Conservation (phyloP, 2,888 invertebrate species). For the Coenonympha arcania region DNA sequence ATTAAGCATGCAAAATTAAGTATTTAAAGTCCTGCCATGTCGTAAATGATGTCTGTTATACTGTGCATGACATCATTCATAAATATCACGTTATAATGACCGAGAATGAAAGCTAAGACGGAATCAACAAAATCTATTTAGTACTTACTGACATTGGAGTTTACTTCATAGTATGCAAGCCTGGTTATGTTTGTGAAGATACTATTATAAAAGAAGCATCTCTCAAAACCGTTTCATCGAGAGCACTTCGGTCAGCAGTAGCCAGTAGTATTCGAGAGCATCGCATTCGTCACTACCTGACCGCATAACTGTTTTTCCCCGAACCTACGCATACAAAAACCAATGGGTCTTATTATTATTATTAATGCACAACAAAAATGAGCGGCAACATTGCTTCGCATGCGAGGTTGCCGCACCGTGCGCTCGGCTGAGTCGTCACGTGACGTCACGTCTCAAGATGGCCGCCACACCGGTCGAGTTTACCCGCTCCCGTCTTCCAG, state of each 20-base stretch:
- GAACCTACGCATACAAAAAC: slow-evolving; percentile 64
- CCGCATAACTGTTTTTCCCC: slow-evolving; percentile 67
- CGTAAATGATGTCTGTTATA: no score
- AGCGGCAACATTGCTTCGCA: slow-evolving; percentile 55
- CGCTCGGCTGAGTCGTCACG: slow-evolving; percentile 71
- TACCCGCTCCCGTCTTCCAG: slow-evolving; percentile 59
- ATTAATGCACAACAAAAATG: slow-evolving; percentile 59
- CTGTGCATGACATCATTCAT: no score
- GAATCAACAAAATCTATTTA: no score
- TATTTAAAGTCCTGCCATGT: no score
- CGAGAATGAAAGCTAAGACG: no score
- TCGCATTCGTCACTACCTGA: slow-evolving; percentile 52
- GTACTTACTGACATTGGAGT: no score
- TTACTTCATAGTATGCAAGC: no score
- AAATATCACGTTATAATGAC: no score
- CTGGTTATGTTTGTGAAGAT: no score
- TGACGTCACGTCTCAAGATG: slow-evolving; percentile 75
- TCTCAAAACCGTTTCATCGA: slow-evolving; percentile 6
- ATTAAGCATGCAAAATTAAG: no score
- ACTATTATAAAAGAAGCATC: neutral
- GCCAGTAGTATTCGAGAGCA: slow-evolving; percentile 23
- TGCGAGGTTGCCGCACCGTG: slow-evolving; percentile 66
- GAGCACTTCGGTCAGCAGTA: no score
- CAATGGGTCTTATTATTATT: slow-evolving; percentile 58
- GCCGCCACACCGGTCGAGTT: slow-evolving; percentile 66